Percentiles rank a stretch among this genome's conserved stretches.
Conservation (phyloP, 2,888 invertebrate genomes). For the Pyrrhosoma nymphula region DNA sequence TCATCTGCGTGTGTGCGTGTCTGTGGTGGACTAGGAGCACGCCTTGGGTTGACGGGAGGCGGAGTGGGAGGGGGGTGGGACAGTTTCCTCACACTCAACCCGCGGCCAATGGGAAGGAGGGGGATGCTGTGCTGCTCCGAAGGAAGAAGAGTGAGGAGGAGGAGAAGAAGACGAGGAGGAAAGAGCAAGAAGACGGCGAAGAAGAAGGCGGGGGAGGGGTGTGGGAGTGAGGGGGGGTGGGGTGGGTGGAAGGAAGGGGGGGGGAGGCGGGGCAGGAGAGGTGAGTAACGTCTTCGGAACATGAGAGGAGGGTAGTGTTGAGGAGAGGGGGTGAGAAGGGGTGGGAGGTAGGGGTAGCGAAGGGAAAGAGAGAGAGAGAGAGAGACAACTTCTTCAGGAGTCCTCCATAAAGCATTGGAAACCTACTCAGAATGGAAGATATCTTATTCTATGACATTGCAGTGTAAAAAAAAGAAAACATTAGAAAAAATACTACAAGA, state of each 20-base stretch:
- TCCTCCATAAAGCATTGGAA: neutral
- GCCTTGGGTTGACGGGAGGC: slow-evolving; percentile 39
- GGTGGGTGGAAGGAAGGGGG: neutral
- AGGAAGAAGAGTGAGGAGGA: too few species aligned
- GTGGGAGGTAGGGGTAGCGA: neutral
- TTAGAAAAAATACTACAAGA: too few species aligned
- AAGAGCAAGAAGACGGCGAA: neutral
- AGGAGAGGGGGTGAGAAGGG: neutral
- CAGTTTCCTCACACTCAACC: neutral
- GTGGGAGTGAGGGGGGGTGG: neutral
- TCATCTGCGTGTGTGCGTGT: slow-evolving; percentile 61
- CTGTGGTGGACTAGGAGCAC: slow-evolving; percentile 10
- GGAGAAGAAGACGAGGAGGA: neutral
- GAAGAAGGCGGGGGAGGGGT: neutral
- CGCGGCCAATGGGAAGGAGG: slow-evolving; percentile 38
- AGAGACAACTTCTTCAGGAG: neutral
- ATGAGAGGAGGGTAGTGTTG: neutral
- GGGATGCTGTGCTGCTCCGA: neutral
- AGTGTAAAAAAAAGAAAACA: too few species aligned
- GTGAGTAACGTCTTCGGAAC: slow-evolving; percentile 7
- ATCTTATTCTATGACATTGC: too few species aligned
- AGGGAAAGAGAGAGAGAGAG: neutral
- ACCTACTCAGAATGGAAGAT: too few species aligned
- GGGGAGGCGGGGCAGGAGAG: neutral
- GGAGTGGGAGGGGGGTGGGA: slow-evolving; percentile 41